Evolutionary conservation across 2,113 vertebrate species (phyloP).

Genomic region (Haemorhous mexicanus): DNA sequence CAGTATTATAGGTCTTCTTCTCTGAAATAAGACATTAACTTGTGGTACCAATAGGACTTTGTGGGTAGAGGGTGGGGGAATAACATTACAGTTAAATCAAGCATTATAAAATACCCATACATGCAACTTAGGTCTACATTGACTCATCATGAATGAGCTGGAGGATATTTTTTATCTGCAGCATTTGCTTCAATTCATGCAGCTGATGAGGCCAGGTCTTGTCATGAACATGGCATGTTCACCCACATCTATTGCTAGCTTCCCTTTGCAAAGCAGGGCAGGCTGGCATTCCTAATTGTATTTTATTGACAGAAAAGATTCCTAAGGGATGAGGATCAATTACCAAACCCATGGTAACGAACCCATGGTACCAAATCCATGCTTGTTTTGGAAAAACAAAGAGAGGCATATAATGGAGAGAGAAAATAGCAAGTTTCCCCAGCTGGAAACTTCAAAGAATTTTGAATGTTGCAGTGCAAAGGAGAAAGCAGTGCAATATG

Average conservation of each 20-base stretch:
- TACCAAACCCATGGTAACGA: neutral
- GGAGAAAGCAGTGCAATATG: neutral
- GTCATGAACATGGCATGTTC: neutral
- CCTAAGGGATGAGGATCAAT: neutral
- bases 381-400: neutral
- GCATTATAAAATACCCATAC: neutral
- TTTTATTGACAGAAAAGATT: neutral
- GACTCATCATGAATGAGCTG: neutral
- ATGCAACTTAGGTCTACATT: neutral
- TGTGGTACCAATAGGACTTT: neutral
- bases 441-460: neutral
- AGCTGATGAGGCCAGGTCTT: neutral
- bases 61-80: neutral
- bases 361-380: neutral
- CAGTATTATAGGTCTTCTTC: neutral
- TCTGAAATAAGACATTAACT: neutral
- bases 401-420: neutral
- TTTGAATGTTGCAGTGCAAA: neutral
- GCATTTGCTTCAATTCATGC: neutral
- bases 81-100: neutral
- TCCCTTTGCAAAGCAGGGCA: neutral
- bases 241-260: neutral
- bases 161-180: neutral
- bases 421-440: neutral
- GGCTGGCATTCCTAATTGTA: neutral